These are phyloP conservation scores for Calameuta idolon DNA, from an alignment of 2,888 invertebrate genomes.

Conservation along the genomic window DNA sequence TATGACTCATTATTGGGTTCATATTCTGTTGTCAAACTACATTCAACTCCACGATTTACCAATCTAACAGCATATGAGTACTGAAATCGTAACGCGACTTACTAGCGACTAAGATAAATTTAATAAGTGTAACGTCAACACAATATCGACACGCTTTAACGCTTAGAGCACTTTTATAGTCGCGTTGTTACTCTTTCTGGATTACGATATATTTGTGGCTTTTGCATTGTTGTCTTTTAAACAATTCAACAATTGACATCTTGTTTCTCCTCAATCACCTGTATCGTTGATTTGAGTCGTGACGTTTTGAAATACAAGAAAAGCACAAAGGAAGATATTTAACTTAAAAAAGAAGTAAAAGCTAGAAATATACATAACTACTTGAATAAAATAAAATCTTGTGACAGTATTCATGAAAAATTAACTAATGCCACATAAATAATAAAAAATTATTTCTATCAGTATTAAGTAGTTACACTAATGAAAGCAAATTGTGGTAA, in stretches of 20 bases:
- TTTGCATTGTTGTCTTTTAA: not conserved
- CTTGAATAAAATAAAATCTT: no score
- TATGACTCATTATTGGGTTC: constrained; percentile 34
- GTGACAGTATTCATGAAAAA: no score
- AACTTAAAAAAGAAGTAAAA: not conserved
- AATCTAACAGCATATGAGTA: not conserved
- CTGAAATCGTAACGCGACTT: not conserved
- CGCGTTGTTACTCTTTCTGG: not conserved
- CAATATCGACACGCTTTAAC: not conserved
- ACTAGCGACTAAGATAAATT: not conserved
- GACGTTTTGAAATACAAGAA: not conserved
- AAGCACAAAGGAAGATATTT: not conserved
- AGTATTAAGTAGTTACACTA: not conserved
- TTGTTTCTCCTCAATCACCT: not conserved
- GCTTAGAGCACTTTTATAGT: not conserved
- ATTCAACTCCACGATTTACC: not conserved
- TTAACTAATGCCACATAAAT: no score
- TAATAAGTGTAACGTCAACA: not conserved
- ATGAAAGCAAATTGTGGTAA: not conserved
- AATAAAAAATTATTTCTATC: no score
- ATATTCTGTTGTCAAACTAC: constrained; percentile 6
- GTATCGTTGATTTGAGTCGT: not conserved
- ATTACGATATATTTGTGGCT: not conserved
- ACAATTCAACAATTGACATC: not conserved
- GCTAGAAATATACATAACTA: not conserved